A percentile compares a stretch with the other conserved stretches of the same genome.
Conservation (phyloP, 23 tunicate species). For the Aplidium turbinatum region DNA sequence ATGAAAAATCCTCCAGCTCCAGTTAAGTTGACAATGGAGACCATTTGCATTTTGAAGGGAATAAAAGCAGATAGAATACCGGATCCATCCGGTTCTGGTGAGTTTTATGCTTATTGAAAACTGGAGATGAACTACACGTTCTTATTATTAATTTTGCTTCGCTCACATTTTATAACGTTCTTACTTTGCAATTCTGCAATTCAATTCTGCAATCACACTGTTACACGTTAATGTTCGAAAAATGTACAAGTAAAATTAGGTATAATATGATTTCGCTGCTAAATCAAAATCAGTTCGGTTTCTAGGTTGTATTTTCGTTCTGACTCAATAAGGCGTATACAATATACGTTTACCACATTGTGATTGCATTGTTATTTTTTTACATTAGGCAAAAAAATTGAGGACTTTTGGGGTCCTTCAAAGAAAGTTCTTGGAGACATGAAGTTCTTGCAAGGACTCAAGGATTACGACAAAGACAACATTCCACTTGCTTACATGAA, state of each 20-base stretch:
- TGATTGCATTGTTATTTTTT: background rate
- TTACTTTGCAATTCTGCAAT: too few relatives aligned
- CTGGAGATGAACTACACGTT: too few relatives aligned
- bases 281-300: too few relatives aligned
- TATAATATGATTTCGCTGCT: too few relatives aligned
- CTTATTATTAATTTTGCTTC: too few relatives aligned
- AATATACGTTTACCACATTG: background rate
- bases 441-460: slow-evolving; percentile 83
- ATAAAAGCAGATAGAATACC: slow-evolving; percentile 90
- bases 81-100: slow-evolving; percentile 97
- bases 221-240: too few relatives aligned
- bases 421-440: slow-evolving; percentile 91
- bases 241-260: too few relatives aligned
- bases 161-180: too few relatives aligned
- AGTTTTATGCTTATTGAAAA: too few relatives aligned
- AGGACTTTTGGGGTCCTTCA: slow-evolving; percentile 97
- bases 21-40: slow-evolving; percentile 92
- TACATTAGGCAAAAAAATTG: slow-evolving; percentile 76
- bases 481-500: slow-evolving; percentile 84
- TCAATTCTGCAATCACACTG: too few relatives aligned
- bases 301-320: too few relatives aligned
- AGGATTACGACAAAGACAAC: slow-evolving; percentile 93
- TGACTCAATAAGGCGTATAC: too few relatives aligned
- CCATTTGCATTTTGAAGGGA: slow-evolving; percentile 86
- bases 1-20: slow-evolving; percentile 94